Evolutionary conservation across 1,140 invertebrate genomes (phyloP).

Genomic region (Cotesia chilonis): DNA sequence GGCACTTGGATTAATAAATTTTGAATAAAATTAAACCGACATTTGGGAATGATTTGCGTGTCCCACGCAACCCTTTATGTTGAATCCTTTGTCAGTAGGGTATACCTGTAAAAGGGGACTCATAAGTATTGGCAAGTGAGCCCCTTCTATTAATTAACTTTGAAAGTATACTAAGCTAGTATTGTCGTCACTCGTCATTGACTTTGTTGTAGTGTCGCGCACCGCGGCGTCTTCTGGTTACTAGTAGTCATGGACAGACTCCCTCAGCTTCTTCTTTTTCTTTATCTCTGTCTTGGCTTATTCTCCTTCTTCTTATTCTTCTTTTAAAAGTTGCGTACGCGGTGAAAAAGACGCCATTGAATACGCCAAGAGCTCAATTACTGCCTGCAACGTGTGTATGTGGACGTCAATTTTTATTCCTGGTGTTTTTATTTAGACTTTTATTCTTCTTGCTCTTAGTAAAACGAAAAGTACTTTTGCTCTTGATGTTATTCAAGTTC

Average conservation of each 20-base stretch:
- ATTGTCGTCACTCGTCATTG: slow-evolving; percentile 21
- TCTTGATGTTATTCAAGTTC: too few species aligned
- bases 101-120: slow-evolving; percentile 4
- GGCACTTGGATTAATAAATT: slow-evolving; percentile 21
- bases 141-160: slow-evolving; percentile 32
- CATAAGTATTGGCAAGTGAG: slow-evolving; percentile 19
- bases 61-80: slow-evolving; percentile 31
- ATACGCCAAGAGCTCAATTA: slow-evolving; percentile 27
- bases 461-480: too few species aligned
- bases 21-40: slow-evolving; percentile 3
- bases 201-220: slow-evolving; percentile 33
- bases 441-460: too few species aligned
- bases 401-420: neutral
- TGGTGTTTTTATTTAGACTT: neutral
- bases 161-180: neutral
- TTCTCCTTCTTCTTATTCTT: neutral
- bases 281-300: neutral
- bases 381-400: neutral
- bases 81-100: slow-evolving; percentile 23
- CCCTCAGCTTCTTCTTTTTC: neutral
- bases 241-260: neutral
- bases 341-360: slow-evolving; percentile 12
- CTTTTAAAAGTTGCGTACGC: neutral
- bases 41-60: slow-evolving; percentile 19
- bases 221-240: slow-evolving; percentile 23